Evolutionary conservation across 2,797 vertebrate genomes (phyloP).

Genomic region (Gymnoscopelus braueri): DNA sequence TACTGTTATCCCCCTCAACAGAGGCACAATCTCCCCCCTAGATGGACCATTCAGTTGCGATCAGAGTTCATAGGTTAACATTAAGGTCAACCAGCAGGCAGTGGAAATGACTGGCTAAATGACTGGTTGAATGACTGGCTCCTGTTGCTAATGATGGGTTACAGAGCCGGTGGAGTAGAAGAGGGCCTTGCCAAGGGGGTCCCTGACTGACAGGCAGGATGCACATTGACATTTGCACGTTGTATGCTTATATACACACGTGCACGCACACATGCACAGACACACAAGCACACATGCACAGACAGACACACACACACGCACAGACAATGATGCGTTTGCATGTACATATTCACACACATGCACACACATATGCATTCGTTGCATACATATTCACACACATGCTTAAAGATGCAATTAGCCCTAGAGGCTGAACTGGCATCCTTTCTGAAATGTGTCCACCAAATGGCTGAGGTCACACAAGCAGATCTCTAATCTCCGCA

Average conservation of each 20-base stretch:
- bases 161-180: conserved; percentile 48
- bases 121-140: conserved; percentile 51
- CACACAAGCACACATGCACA: conserved; percentile 47
- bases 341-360: background rate
- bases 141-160: conserved; percentile 70
- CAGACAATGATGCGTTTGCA: background rate
- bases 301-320: conserved; percentile 18
- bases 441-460: background rate
- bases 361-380: conserved; percentile 4
- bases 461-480: background rate
- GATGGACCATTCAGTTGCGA: conserved; percentile 27
- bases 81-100: conserved; percentile 66
- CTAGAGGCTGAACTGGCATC: conserved; percentile 1
- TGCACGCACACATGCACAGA: conserved; percentile 8
- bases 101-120: conserved; percentile 76
- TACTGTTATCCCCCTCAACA: background rate
- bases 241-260: background rate
- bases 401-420: conserved; percentile 53
- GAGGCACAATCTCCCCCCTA: background rate
- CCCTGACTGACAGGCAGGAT: conserved; percentile 11
- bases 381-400: conserved; percentile 7
- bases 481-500: background rate
- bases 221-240: background rate
- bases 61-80: conserved; percentile 71
- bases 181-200: conserved; percentile 27